These are phyloP conservation scores for Caenorhabditis uteleia DNA, from an alignment of 2,888 invertebrate species.

Conservation along the genomic window DNA sequence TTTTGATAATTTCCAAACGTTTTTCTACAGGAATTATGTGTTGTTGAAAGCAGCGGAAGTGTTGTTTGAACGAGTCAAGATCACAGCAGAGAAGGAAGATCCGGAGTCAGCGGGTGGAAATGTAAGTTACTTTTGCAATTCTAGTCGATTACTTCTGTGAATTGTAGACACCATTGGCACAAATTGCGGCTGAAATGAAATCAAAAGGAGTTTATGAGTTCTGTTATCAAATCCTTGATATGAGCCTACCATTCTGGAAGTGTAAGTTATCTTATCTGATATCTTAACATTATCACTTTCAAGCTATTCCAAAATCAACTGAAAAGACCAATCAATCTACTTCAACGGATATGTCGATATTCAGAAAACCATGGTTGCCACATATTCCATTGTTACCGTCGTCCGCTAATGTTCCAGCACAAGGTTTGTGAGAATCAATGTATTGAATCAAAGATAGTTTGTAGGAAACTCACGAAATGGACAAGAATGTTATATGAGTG, in stretches of 20 bases:
- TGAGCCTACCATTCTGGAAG: background rate
- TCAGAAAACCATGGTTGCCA: conserved; percentile 18
- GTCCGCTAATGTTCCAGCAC: conserved; percentile 24
- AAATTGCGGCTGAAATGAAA: background rate
- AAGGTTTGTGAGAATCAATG: too few relatives aligned
- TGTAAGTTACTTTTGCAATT: background rate
- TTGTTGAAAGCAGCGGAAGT: background rate
- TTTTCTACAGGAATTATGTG: conserved; percentile 3
- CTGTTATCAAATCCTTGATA: conserved; percentile 1
- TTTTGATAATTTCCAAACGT: background rate
- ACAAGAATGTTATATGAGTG: background rate
- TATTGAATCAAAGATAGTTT: too few relatives aligned
- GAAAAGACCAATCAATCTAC: too few relatives aligned
- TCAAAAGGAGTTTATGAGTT: background rate
- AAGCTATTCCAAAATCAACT: too few relatives aligned
- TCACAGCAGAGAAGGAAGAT: background rate
- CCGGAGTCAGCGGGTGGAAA: background rate
- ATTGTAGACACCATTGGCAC: too few relatives aligned
- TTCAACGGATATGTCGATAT: background rate
- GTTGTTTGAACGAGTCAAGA: background rate
- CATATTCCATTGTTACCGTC: conserved; percentile 27
- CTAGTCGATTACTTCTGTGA: too few relatives aligned
- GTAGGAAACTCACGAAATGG: background rate
- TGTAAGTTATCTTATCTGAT: background rate
- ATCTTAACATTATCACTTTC: too few relatives aligned